Base-by-base conservation (phyloP, 2,888 invertebrate species). In the Agrochola macilenta region DNA sequence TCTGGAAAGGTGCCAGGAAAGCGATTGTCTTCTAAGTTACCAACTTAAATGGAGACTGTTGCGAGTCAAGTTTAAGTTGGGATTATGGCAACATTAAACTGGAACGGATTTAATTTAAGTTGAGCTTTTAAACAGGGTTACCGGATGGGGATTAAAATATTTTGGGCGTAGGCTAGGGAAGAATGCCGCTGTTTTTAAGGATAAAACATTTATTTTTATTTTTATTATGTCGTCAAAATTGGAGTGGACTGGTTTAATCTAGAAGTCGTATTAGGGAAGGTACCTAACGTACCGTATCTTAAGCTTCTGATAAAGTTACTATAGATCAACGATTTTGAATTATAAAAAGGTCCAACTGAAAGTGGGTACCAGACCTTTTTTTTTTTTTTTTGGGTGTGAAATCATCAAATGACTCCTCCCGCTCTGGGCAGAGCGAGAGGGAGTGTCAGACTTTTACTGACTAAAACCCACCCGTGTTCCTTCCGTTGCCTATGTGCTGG, bases 41-140 rank as follows among this genome's bases (percentile, higher is more conserved):
- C 26, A 82, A 85, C 66, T 85, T 85, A 73, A 75, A 82, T 73
- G 57, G 39, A 68, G 63, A 35, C 73, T 73, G 63, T 79, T 69
- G 68, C 39, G 52, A 73, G 57, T 84, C 70, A 60, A 77, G 74
- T 73, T 81, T 68, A 72, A 69, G 61, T 73, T 72, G 30, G 57
- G 63, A 85, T 75, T 82, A 82, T 52, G 9, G 49, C 35, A 26
- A 74, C 69, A 63, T 61, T 77, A 74, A 85, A 85, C 82, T 82
- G 65, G 72, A 85, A 78, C 71, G 71, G 52, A 60, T 66, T 73
- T 85, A 60, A 73, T 78, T 82, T 68, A 85, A 78, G 54, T 75
- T 75, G 23, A 71, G 73, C 68, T 82, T 75, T 73, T 68, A 73
- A 82, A 75, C 43, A 5, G 54, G 68, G 69, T 68, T 75, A 76